Conservation (phyloP, 1,140 invertebrate species). For the Calephelis virginiensis region DNA sequence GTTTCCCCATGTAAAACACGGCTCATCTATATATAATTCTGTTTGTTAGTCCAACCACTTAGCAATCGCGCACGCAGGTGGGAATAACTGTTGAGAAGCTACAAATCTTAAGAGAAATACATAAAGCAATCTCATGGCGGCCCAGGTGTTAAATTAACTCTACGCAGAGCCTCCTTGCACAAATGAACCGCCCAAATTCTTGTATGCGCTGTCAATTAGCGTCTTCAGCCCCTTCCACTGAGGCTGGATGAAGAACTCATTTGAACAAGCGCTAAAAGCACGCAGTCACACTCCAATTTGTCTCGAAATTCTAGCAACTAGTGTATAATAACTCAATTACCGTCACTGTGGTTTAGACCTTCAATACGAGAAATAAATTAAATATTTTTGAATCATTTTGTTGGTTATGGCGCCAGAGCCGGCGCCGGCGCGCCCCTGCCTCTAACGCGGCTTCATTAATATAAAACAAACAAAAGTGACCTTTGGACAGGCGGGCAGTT, state of each 20-base stretch:
- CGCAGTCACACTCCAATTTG: slow-evolving; percentile 45
- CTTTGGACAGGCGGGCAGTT: slow-evolving; percentile 63
- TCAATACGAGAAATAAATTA: slow-evolving; percentile 71
- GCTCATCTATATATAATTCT: slow-evolving; percentile 15
- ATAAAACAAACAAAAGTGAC: slow-evolving; percentile 77
- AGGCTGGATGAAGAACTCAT: slow-evolving; percentile 42
- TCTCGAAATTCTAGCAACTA: slow-evolving; percentile 33
- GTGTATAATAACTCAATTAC: slow-evolving; percentile 68
- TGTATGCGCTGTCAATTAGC: slow-evolving; percentile 61
- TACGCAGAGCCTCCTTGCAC: slow-evolving; percentile 45
- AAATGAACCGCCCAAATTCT: slow-evolving; percentile 69
- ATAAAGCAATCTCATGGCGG: slow-evolving; percentile 57
- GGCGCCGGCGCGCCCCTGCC: slow-evolving; percentile 69
- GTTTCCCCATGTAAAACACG: not conserved
- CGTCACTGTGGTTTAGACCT: slow-evolving; percentile 36
- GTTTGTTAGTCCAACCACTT: slow-evolving; percentile 37
- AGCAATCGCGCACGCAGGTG: slow-evolving; percentile 50
- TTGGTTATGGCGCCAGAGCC: slow-evolving; percentile 61
- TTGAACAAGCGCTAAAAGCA: slow-evolving; percentile 61
- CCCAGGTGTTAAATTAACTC: slow-evolving; percentile 61
- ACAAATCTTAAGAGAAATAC: slow-evolving; percentile 47
- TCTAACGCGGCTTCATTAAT: slow-evolving; percentile 68
- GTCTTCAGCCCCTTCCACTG: slow-evolving; percentile 37
- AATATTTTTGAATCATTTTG: slow-evolving; percentile 70
- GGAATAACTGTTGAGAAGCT: slow-evolving; percentile 43